phyloP scores from a whole-genome alignment of 64 coral and sea anemone species.

The Pocillopora damicornis region DNA sequence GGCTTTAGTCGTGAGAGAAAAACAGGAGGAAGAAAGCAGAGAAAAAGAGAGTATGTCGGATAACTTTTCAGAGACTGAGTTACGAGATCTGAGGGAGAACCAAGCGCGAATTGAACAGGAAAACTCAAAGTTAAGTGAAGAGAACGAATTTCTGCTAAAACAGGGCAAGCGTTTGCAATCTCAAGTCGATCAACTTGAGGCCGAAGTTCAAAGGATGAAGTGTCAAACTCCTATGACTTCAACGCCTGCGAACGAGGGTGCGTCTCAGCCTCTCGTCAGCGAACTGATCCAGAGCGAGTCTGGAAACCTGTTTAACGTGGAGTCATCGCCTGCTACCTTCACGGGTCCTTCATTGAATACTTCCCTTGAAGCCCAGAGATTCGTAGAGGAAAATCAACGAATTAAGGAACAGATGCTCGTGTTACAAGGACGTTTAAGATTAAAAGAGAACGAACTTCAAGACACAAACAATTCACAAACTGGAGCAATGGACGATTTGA shows the following conservation, averaged over 20 bases:
- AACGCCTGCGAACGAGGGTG: neutral
- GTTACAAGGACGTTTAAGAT: slow-evolving; percentile 9
- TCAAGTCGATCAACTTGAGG: slow-evolving; percentile 71
- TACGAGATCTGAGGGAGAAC: slow-evolving; percentile 41
- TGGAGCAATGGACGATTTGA: slow-evolving; percentile 42
- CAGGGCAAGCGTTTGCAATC: slow-evolving; percentile 66
- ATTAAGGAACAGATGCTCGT: slow-evolving; percentile 56
- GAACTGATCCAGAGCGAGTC: slow-evolving; percentile 12
- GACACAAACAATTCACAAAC: slow-evolving; percentile 3
- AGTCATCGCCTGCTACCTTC: neutral
- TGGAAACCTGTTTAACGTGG: slow-evolving; percentile 33
- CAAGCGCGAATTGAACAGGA: slow-evolving; percentile 38
- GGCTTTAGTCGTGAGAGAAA: slow-evolving; percentile 51
- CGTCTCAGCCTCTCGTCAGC: neutral
- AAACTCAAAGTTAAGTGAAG: slow-evolving; percentile 33
- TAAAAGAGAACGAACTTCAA: slow-evolving; percentile 28
- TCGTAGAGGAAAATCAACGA: slow-evolving; percentile 56
- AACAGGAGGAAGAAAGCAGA: slow-evolving; percentile 40
- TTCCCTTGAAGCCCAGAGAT: slow-evolving; percentile 38
- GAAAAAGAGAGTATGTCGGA: slow-evolving; percentile 19
- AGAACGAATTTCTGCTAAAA: slow-evolving; percentile 56
- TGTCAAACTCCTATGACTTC: slow-evolving; percentile 14
- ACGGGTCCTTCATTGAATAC: neutral
- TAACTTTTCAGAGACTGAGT: neutral
- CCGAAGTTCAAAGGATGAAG: slow-evolving; percentile 37